A percentile compares a stretch with the other conserved stretches of the same genome.
Evolutionary conservation across 1,140 invertebrate genomes (phyloP).

Genomic region (Whitmania pigra): DNA sequence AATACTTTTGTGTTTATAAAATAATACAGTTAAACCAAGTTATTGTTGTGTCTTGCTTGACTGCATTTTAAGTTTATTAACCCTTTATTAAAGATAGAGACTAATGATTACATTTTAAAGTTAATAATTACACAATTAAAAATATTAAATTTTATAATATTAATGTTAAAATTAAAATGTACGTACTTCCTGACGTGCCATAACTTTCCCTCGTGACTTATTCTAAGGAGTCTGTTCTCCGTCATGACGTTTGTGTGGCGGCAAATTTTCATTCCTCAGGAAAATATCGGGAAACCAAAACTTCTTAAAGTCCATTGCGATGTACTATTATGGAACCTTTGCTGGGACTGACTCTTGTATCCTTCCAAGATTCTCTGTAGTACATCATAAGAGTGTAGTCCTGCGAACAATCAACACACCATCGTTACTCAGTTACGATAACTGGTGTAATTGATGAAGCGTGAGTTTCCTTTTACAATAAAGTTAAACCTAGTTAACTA

Average conservation of each 20-base stretch:
- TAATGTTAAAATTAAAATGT: background rate
- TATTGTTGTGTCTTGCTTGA: no score
- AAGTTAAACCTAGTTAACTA: no score
- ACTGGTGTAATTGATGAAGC: no score
- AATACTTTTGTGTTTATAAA: no score
- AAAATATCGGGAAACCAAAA: constrained; percentile 35
- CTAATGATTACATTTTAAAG: no score
- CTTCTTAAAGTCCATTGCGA: constrained; percentile 29
- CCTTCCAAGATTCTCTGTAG: constrained; percentile 37
- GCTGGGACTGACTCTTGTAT: constrained; percentile 30
- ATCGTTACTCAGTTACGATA: no score
- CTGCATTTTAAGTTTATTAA: no score
- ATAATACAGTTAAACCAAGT: no score
- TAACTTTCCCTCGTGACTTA: constrained; percentile 48
- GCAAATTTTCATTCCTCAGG: constrained; percentile 51
- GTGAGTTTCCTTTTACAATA: no score
- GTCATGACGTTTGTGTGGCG: constrained; percentile 39
- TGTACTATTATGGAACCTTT: constrained; percentile 30
- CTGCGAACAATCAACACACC: constrained; percentile 27
- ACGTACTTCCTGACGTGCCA: constrained; percentile 33
- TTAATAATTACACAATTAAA: no score
- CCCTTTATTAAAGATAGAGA: no score
- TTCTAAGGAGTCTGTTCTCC: constrained; percentile 54
- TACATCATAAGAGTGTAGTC: constrained; percentile 40
- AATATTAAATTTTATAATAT: no score